phyloP scores from a whole-genome alignment of 2,888 invertebrate genomes.

The Lasioglossum vierecki region DNA sequence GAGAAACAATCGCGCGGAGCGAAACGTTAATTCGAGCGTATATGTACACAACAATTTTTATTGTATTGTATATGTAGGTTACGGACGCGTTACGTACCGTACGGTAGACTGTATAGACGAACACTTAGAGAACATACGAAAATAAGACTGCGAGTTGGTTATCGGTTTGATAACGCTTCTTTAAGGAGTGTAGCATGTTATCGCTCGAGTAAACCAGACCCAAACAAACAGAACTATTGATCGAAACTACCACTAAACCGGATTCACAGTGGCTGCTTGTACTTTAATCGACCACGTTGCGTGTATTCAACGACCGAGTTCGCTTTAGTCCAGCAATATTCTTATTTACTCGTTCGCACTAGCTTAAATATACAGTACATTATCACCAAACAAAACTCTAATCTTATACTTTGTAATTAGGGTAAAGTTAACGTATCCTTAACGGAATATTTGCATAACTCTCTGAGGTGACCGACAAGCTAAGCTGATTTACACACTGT shows the following conservation, averaged over 20 bases:
- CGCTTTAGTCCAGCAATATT: not conserved
- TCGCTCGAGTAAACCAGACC: not conserved
- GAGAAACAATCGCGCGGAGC: no score
- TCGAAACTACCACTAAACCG: conserved; percentile 45
- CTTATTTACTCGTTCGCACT: not conserved
- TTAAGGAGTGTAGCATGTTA: not conserved
- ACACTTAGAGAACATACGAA: no score
- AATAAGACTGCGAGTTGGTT: conserved; percentile 4
- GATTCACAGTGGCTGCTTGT: conserved; percentile 54
- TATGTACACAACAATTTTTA: no score
- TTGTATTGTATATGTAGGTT: not conserved
- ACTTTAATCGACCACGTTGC: conserved; percentile 23
- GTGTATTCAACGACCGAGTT: not conserved
- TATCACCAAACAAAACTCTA: not conserved
- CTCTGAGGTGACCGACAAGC: not conserved
- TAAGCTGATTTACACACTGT: not conserved
- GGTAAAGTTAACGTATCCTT: not conserved
- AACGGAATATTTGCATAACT: not conserved
- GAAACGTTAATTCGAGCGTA: no score
- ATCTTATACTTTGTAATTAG: not conserved
- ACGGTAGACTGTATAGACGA: no score
- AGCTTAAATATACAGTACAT: not conserved
- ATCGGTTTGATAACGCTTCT: conserved; percentile 15
- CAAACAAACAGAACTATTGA: conserved; percentile 47
- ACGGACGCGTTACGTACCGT: not conserved